Evolutionary conservation across 1,140 invertebrate species (phyloP).

Genomic region (Anastrepha ludens): DNA sequence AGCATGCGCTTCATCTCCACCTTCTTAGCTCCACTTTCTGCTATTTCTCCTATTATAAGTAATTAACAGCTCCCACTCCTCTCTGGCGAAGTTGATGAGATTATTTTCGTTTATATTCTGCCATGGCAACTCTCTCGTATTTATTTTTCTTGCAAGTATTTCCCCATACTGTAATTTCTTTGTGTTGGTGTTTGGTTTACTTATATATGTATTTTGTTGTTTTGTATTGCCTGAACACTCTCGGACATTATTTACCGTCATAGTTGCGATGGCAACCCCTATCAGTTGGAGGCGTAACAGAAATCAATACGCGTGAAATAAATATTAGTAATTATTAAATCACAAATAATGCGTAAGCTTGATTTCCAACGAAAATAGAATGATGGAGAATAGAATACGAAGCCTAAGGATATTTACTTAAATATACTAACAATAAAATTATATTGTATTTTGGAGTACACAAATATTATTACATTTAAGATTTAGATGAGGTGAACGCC

Average conservation of each 20-base stretch:
- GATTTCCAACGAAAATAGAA: no score
- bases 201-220: background rate
- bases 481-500: no score
- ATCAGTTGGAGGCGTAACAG: background rate
- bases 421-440: no score
- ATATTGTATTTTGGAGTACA: no score
- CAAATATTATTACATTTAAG: no score
- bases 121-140: background rate
- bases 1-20: background rate
- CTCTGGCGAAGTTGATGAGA: no score
- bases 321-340: background rate
- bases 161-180: background rate
- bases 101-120: background rate
- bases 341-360: background rate
- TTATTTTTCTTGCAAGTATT: background rate
- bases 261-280: background rate
- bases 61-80: no score
- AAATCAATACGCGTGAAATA: conserved; percentile 36
- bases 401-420: no score
- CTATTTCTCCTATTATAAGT: no score
- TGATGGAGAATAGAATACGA: no score
- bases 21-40: no score
- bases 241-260: background rate
- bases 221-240: background rate
- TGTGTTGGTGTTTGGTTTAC: background rate